These are phyloP conservation scores for Notospermus geniculatus DNA, from an alignment of 1,140 invertebrate species.

Conservation along the genomic window DNA sequence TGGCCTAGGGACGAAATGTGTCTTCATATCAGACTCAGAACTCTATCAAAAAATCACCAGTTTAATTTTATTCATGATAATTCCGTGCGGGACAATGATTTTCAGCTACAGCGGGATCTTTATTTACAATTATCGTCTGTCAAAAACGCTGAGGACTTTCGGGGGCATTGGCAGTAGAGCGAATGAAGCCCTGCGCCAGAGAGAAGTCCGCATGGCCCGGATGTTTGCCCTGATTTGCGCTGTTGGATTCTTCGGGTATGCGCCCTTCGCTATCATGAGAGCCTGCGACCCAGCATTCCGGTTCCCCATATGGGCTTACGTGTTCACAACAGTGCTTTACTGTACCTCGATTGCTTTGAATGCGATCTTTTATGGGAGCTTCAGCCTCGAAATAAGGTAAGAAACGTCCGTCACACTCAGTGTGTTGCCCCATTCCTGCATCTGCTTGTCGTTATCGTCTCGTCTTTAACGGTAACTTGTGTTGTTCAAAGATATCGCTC, in stretches of 20 bases:
- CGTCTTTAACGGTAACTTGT: no score
- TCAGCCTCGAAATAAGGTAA: neutral
- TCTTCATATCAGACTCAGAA: slow-evolving; percentile 6
- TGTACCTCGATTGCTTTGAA: slow-evolving; percentile 2
- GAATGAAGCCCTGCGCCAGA: neutral
- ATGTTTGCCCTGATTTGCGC: neutral
- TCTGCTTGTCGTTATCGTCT: no score
- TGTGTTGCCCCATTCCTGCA: no score
- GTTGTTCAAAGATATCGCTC: no score
- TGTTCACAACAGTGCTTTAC: neutral
- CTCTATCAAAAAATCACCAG: slow-evolving; percentile 9
- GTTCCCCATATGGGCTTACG: neutral
- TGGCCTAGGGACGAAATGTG: neutral
- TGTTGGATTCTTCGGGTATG: slow-evolving; percentile 3
- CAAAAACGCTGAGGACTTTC: neutral
- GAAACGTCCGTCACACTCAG: neutral
- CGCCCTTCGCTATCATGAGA: neutral
- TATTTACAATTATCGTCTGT: neutral
- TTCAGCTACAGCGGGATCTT: neutral
- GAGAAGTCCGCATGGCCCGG: neutral
- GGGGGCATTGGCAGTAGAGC: neutral
- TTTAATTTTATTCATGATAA: neutral
- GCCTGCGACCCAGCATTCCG: neutral
- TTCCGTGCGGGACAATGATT: neutral
- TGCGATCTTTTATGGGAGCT: neutral